Percentiles rank a stretch among this genome's conserved stretches.
Conservation (phyloP, 2,888 invertebrate genomes). For the Trimorus sp. region DNA sequence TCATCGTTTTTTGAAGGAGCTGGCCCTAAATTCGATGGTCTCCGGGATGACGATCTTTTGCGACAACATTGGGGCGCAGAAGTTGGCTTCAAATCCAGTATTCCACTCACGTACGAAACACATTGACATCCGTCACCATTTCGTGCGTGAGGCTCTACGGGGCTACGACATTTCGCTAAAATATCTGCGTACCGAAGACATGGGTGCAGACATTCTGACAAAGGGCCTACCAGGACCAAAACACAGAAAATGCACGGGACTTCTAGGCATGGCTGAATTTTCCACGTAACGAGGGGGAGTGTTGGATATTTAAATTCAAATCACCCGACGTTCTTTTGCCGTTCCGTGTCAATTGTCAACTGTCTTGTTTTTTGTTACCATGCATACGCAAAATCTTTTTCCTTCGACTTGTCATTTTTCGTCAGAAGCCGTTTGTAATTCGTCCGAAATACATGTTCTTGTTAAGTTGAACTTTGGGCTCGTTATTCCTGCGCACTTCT, state of each 20-base stretch:
- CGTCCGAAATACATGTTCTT: too few relatives aligned
- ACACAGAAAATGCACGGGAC: not conserved
- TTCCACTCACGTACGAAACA: slow-evolving; percentile 10
- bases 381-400: too few relatives aligned
- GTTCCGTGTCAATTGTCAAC: too few relatives aligned
- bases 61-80: slow-evolving; percentile 13
- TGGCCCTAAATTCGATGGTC: not conserved
- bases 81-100: slow-evolving; percentile 7
- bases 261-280: slow-evolving; percentile 2
- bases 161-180: not conserved
- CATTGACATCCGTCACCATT: slow-evolving; percentile 24
- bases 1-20: not conserved
- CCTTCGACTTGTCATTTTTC: too few relatives aligned
- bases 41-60: slow-evolving; percentile 2
- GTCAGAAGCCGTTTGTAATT: too few relatives aligned
- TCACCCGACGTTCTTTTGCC: too few relatives aligned
- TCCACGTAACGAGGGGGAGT: slow-evolving; percentile 12
- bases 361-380: too few relatives aligned
- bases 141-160: slow-evolving; percentile 11
- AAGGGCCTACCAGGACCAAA: not conserved
- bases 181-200: slow-evolving; percentile 3
- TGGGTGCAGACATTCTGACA: slow-evolving; percentile 12
- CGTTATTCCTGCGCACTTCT: too few relatives aligned
- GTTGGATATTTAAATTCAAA: slow-evolving; percentile 1
- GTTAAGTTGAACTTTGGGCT: too few relatives aligned